Conservation (phyloP, 2,113 vertebrate species). For the Dicaeum eximium region DNA sequence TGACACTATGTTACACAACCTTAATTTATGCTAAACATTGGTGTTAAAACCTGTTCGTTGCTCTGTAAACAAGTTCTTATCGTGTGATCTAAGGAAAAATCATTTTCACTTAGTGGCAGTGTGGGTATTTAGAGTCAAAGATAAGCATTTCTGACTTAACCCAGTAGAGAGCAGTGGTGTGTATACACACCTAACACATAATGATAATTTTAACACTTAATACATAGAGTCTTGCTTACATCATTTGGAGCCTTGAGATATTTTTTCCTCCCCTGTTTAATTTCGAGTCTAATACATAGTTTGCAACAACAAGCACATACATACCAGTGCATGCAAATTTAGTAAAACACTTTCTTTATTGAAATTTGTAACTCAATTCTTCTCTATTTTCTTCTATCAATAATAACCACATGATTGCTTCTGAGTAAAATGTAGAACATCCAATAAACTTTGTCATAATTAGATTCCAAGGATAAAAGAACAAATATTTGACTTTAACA, state of each 20-base stretch:
- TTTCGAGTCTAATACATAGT: neutral
- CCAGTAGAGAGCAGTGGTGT: constrained; percentile 63
- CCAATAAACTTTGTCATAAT: constrained; percentile 14
- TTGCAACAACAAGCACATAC: neutral
- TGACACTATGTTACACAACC: neutral
- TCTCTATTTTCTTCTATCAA: neutral
- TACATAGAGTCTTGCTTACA: neutral
- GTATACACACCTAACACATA: neutral
- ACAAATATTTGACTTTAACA: constrained; percentile 53
- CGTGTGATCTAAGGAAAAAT: neutral
- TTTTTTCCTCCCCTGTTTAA: neutral
- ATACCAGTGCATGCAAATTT: neutral
- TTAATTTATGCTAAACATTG: neutral
- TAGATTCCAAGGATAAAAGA: constrained; percentile 22
- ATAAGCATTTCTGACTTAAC: constrained; percentile 48
- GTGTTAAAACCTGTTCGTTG: neutral
- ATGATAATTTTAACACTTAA: neutral
- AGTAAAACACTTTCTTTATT: neutral
- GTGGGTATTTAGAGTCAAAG: neutral
- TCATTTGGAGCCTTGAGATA: neutral
- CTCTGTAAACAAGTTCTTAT: constrained; percentile 3
- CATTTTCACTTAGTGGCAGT: neutral
- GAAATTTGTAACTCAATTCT: neutral
- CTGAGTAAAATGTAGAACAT: constrained; percentile 35
- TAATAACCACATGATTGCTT: neutral